These are phyloP conservation scores for Anthrax anthrax DNA, from an alignment of 2,888 invertebrate genomes.

Conservation along the genomic window DNA sequence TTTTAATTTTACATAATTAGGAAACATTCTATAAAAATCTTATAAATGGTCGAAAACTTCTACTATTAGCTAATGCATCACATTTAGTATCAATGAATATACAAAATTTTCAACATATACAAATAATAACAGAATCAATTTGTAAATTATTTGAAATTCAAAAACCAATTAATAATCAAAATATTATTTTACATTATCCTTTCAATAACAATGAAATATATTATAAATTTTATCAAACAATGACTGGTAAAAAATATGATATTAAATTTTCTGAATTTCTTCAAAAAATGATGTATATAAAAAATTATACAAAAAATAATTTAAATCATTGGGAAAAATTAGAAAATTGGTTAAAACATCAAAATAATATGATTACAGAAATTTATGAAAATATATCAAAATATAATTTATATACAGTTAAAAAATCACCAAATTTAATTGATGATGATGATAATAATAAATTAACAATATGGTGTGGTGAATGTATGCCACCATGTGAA, in stretches of 20 bases:
- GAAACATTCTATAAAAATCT: slow-evolving; percentile 35
- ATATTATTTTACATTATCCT: slow-evolving; percentile 36
- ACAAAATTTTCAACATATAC: slow-evolving; percentile 35
- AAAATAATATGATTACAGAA: slow-evolving; percentile 12
- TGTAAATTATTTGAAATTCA: slow-evolving; percentile 35
- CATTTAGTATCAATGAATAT: slow-evolving; percentile 37
- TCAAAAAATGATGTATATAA: slow-evolving; percentile 39
- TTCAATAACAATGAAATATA: slow-evolving; percentile 36
- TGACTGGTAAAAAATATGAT: slow-evolving; percentile 39
- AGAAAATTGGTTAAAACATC: slow-evolving; percentile 18
- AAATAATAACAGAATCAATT: slow-evolving; percentile 26
- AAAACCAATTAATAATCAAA: slow-evolving; percentile 31
- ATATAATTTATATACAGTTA: slow-evolving; percentile 7
- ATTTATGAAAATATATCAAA: slow-evolving; percentile 16
- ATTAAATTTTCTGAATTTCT: slow-evolving; percentile 36
- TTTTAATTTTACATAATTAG: slow-evolving; percentile 11
- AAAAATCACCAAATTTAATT: background rate
- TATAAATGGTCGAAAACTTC: slow-evolving; percentile 32
- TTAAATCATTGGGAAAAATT: slow-evolving; percentile 39
- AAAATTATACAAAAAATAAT: slow-evolving; percentile 33
- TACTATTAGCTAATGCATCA: slow-evolving; percentile 38
- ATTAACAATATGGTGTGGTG: slow-evolving; percentile 5
- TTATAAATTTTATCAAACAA: slow-evolving; percentile 38
- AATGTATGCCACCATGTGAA: slow-evolving; percentile 21
- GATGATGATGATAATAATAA: too few species aligned